Percentiles rank a stretch among this genome's conserved stretches.
Evolutionary conservation across 2,797 vertebrate species (phyloP).

Genomic region (Mallotus villosus): DNA sequence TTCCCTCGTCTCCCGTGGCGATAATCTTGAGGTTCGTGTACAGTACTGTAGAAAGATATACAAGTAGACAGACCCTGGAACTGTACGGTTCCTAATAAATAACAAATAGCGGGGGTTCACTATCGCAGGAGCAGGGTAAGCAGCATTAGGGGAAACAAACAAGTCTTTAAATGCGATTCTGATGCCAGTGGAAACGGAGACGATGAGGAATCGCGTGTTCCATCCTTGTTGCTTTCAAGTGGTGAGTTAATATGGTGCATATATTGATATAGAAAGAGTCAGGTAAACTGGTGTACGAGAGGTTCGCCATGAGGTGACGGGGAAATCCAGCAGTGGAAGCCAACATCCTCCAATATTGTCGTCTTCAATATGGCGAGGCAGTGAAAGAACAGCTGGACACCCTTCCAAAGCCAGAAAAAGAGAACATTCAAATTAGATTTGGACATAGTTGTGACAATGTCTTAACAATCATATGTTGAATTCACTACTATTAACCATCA

Average conservation of each 20-base stretch:
- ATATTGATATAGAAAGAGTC: not conserved
- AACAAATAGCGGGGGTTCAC: too few relatives aligned
- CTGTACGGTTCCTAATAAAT: slow-evolving; percentile 5
- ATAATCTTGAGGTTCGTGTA: slow-evolving; percentile 5
- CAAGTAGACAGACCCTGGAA: slow-evolving; percentile 1
- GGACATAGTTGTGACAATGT: not conserved
- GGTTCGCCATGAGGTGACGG: not conserved
- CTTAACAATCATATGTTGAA: not conserved
- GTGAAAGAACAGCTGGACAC: slow-evolving; percentile 31
- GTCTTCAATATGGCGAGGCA: slow-evolving; percentile 18
- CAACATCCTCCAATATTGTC: slow-evolving; percentile 36
- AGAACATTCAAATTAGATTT: not conserved
- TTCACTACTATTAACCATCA: not conserved
- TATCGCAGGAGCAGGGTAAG: not conserved
- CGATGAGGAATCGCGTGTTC: not conserved
- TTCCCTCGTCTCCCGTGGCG: not conserved
- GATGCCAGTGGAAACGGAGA: not conserved
- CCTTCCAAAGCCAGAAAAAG: slow-evolving; percentile 13
- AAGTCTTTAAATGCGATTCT: not conserved
- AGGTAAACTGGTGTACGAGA: not conserved
- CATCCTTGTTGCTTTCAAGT: not conserved
- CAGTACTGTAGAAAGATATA: not conserved
- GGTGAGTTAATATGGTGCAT: slow-evolving; percentile 4
- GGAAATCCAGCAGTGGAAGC: slow-evolving; percentile 2
- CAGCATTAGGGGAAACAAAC: slow-evolving; percentile 14